Evolutionary conservation across 2,797 vertebrate species (phyloP).

Genomic region (Lacerta viridis): DNA sequence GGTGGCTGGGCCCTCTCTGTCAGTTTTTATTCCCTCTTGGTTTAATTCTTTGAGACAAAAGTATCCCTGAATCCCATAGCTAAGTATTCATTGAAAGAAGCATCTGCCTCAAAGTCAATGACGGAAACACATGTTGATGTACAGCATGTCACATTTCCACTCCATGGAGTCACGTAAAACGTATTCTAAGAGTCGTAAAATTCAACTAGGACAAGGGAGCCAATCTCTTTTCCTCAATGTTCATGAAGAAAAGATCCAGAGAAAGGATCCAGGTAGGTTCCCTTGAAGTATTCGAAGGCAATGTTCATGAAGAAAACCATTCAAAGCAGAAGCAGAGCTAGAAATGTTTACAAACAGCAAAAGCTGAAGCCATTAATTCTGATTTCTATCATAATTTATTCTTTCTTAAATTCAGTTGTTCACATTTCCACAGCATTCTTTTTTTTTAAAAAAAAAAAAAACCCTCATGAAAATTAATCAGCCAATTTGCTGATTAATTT

Average conservation of each 20-base stretch:
- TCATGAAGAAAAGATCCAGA: background rate
- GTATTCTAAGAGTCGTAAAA: background rate
- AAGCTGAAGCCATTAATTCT: background rate
- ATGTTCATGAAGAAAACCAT: background rate
- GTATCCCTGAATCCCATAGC: fast-evolving
- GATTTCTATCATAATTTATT: too few relatives aligned
- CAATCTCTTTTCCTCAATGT: too few relatives aligned
- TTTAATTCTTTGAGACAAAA: background rate
- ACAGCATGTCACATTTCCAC: background rate
- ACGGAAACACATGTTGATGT: background rate
- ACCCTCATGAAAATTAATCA: too few relatives aligned
- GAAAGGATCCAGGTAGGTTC: background rate
- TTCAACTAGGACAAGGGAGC: background rate
- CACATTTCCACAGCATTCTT: too few relatives aligned
- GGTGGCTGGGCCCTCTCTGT: background rate
- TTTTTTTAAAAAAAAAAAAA: too few relatives aligned
- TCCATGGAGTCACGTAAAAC: background rate
- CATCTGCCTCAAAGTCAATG: background rate
- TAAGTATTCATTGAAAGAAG: constrained; percentile 3
- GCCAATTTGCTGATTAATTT: too few relatives aligned
- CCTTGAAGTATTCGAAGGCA: background rate
- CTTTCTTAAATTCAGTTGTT: too few relatives aligned
- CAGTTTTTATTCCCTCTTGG: background rate
- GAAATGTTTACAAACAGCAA: background rate
- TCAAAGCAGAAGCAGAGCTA: background rate